phyloP scores from a whole-genome alignment of 2,888 invertebrate genomes.

The Acleris literana region DNA sequence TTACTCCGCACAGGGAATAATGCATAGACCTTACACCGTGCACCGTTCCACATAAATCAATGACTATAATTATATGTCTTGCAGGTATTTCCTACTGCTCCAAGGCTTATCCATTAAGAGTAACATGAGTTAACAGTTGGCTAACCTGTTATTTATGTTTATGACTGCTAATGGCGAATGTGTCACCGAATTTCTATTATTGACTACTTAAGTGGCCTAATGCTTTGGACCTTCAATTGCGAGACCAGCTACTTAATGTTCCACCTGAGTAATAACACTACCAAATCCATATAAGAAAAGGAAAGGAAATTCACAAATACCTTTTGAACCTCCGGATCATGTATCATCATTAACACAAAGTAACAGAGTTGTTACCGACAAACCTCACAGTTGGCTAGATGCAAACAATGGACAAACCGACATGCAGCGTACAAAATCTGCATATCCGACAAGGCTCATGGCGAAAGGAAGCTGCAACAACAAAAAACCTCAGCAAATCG shows the following conservation, averaged over 20 bases:
- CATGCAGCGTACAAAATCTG: conserved; percentile 33
- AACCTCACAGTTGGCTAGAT: conserved; percentile 39
- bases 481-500: conserved; percentile 1
- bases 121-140: conserved; percentile 26
- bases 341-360: conserved; percentile 16
- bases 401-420: conserved; percentile 39
- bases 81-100: conserved; percentile 30
- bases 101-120: conserved; percentile 35
- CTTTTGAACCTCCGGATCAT: not conserved
- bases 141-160: conserved; percentile 35
- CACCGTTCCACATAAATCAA: conserved; percentile 32
- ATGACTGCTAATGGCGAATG: conserved; percentile 29
- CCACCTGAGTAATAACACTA: not conserved
- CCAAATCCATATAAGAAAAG: no score
- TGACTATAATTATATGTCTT: conserved; percentile 29
- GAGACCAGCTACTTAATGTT: conserved; percentile 6
- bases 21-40: conserved; percentile 15
- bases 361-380: conserved; percentile 19
- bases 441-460: conserved; percentile 25
- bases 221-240: conserved; percentile 15
- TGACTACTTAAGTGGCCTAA: conserved; percentile 21
- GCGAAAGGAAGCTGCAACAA: conserved; percentile 23
- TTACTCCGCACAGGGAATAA: conserved; percentile 18
- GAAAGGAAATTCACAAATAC: no score
- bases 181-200: conserved; percentile 34